Evolutionary conservation across 64 coral and sea anemone species (phyloP).

Genomic region (Porites australiensis): DNA sequence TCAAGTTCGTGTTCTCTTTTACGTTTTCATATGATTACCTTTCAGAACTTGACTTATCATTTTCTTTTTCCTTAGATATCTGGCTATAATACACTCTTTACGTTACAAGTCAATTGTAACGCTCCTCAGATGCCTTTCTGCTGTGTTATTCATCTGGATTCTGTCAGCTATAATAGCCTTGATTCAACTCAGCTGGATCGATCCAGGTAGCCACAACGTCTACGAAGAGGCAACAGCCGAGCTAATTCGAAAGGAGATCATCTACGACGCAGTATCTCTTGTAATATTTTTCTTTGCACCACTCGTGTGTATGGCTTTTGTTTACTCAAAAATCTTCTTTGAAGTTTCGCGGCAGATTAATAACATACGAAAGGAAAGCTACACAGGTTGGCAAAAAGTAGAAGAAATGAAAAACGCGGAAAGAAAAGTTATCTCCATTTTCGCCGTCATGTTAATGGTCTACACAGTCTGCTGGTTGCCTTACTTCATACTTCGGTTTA

Average conservation of each 20-base stretch:
- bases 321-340: conserved; percentile 30
- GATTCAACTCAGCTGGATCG: conserved; percentile 40
- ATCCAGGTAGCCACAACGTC: neutral
- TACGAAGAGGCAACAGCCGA: neutral
- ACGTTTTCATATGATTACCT: too few relatives aligned
- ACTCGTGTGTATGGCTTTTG: conserved; percentile 32
- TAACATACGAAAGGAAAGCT: neutral
- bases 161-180: conserved; percentile 12
- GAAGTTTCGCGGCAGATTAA: conserved; percentile 37
- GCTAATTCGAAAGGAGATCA: neutral
- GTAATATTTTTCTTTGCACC: conserved; percentile 16
- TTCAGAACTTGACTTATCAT: neutral
- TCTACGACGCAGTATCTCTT: conserved; percentile 35
- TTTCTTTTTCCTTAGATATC: conserved; percentile 1
- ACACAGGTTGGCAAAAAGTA: neutral
- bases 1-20: too few relatives aligned
- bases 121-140: neutral
- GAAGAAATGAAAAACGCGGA: conserved; percentile 8
- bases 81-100: conserved; percentile 52
- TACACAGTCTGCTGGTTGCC: conserved; percentile 53
- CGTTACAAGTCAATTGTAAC: conserved; percentile 41
- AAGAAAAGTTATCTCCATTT: conserved; percentile 15
- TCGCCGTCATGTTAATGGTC: conserved; percentile 39
- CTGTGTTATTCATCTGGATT: conserved; percentile 38
- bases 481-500: conserved; percentile 16